Conservation (phyloP, 2,888 invertebrate species). For the Zaprionus lineosus region DNA sequence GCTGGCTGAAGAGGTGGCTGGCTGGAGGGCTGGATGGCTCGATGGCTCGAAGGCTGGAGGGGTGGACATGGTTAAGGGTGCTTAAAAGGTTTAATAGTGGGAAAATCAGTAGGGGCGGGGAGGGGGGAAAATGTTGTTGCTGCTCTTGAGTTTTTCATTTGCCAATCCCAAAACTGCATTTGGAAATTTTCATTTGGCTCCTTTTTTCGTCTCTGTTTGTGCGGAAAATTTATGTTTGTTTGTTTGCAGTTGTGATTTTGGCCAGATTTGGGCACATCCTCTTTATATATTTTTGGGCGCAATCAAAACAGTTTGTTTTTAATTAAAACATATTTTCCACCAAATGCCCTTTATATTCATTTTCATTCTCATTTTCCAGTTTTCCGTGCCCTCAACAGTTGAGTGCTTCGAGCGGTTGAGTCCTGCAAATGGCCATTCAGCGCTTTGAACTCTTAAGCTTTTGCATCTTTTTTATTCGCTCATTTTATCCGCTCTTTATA, state of each 20-base stretch:
- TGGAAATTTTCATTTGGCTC: slow-evolving; percentile 7
- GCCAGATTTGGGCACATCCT: slow-evolving; percentile 37
- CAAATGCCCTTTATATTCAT: slow-evolving; percentile 25
- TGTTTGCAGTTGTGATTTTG: slow-evolving; percentile 61
- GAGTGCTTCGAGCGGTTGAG: slow-evolving; percentile 26
- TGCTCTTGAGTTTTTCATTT: slow-evolving; percentile 23
- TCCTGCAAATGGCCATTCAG: slow-evolving; percentile 51
- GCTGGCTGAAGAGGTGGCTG: no score
- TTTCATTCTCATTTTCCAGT: no score
- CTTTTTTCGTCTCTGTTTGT: slow-evolving; percentile 2
- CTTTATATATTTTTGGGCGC: slow-evolving; percentile 32
- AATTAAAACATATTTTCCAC: slow-evolving; percentile 71
- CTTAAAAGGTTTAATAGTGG: no score
- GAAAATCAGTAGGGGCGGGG: no score
- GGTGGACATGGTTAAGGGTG: no score
- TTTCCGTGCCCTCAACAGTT: no score
- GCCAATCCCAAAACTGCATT: slow-evolving; percentile 31
- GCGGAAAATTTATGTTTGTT: slow-evolving; percentile 56
- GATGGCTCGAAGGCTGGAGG: no score
- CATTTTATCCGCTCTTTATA: no score
- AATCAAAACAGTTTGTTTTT: slow-evolving; percentile 64
- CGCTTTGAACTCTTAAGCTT: slow-evolving; percentile 21
- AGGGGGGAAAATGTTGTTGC: no score
- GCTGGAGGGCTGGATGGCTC: no score
- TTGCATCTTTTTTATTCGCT: no score